These are phyloP conservation scores for Hippolais icterina DNA, from an alignment of 2,113 vertebrate genomes.

Conservation along the genomic window DNA sequence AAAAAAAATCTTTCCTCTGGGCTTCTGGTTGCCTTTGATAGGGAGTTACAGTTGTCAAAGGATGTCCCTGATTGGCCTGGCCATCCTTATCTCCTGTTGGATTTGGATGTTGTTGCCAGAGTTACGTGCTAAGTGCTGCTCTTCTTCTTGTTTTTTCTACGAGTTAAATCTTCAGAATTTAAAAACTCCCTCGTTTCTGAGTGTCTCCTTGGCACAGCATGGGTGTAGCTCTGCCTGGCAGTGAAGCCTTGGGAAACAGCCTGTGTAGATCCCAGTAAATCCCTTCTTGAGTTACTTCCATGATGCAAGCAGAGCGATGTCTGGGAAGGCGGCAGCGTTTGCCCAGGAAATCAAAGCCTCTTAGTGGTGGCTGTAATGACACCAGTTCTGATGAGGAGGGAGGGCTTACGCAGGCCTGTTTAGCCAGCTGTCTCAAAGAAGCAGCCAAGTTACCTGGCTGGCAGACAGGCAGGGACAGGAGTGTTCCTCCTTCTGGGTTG, in stretches of 20 bases:
- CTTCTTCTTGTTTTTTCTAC: neutral
- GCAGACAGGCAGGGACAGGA: neutral
- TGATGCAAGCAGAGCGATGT: neutral
- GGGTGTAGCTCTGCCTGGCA: neutral
- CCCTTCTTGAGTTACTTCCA: neutral
- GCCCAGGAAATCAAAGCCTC: neutral
- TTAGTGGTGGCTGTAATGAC: neutral
- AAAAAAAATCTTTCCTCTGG: neutral
- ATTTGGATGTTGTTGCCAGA: neutral
- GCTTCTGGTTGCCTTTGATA: neutral
- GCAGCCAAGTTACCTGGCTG: neutral
- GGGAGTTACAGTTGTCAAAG: neutral
- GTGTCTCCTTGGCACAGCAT: neutral
- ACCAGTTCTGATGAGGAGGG: fast-evolving
- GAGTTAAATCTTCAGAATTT: neutral
- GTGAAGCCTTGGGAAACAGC: neutral
- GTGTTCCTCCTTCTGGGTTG: fast-evolving
- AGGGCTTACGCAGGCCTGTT: neutral
- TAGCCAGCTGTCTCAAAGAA: neutral
- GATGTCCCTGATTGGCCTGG: neutral
- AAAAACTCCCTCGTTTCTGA: neutral
- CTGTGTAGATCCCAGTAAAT: neutral
- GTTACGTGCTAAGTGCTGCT: neutral
- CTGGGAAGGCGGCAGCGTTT: neutral
- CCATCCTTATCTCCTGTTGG: neutral